Evolutionary conservation across 2,888 invertebrate genomes (phyloP).

Genomic region (Corythucha ciliata): DNA sequence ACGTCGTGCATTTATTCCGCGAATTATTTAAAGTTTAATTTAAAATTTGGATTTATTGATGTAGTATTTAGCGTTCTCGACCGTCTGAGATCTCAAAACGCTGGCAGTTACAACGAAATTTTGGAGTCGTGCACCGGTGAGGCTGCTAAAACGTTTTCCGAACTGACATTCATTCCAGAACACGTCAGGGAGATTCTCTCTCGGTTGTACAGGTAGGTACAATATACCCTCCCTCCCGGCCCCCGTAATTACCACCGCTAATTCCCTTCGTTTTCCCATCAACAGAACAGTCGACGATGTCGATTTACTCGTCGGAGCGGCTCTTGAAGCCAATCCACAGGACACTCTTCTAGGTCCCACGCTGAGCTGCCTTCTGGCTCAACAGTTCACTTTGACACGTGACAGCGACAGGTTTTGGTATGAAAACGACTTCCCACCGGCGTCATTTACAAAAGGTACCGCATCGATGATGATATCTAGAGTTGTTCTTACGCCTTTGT

Average conservation of each 20-base stretch:
- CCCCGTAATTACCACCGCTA: background rate
- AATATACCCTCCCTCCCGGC: too few species aligned
- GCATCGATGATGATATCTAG: background rate
- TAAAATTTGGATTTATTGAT: too few species aligned
- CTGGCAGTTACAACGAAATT: too few species aligned
- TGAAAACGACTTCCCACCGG: conserved; percentile 86
- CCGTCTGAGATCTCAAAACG: too few species aligned
- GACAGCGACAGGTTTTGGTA: conserved; percentile 92
- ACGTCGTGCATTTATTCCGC: too few species aligned
- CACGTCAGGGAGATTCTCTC: too few species aligned
- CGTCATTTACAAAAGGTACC: conserved; percentile 55
- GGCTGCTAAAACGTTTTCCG: background rate
- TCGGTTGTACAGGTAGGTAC: too few species aligned
- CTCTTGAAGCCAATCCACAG: conserved; percentile 66
- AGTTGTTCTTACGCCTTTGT: background rate
- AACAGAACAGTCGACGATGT: conserved; percentile 61
- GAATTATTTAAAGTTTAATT: too few species aligned
- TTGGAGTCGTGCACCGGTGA: too few species aligned
- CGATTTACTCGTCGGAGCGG: conserved; percentile 73
- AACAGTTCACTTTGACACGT: conserved; percentile 72
- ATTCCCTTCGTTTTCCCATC: background rate
- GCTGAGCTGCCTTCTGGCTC: conserved; percentile 72
- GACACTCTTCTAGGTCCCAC: conserved; percentile 82
- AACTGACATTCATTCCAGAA: too few species aligned
- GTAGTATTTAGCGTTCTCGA: too few species aligned